These are phyloP conservation scores for Lithophane leautieri DNA, from an alignment of 2,888 invertebrate genomes.

Conservation along the genomic window DNA sequence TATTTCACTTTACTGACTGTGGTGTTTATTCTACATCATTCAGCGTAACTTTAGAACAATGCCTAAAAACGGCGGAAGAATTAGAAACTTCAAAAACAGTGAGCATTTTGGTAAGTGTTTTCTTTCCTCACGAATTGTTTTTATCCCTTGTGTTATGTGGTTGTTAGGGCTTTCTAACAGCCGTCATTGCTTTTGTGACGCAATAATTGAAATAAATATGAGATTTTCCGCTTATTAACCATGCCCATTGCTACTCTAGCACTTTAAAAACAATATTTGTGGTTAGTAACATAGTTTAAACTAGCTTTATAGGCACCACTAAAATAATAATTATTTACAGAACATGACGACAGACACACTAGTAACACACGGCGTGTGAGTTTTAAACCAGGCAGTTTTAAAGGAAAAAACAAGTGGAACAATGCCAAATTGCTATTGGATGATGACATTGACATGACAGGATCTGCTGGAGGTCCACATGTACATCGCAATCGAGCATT, in stretches of 20 bases:
- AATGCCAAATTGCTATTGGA: conserved; percentile 89
- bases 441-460: conserved; percentile 92
- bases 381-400: conserved; percentile 88
- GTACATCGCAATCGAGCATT: conserved; percentile 78
- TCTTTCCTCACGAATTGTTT: not conserved
- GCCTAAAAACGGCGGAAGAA: conserved; percentile 87
- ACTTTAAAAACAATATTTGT: not conserved
- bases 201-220: conserved; percentile 1
- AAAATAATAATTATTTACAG: conserved; percentile 71
- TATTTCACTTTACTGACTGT: conserved; percentile 26
- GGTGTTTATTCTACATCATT: conserved; percentile 31
- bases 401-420: conserved; percentile 85
- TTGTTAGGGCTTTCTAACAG: not conserved
- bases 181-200: conserved; percentile 16
- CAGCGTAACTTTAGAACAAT: conserved; percentile 71
- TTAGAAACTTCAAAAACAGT: conserved; percentile 83
- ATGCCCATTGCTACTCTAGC: too few species aligned
- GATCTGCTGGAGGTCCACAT: conserved; percentile 75
- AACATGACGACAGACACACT: conserved; percentile 87
- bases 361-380: conserved; percentile 88
- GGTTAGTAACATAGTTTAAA: not conserved
- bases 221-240: not conserved
- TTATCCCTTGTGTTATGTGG: not conserved
- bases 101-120: conserved; percentile 84
- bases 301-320: not conserved